These are phyloP conservation scores for Phrynocephalus guinanensis DNA, from an alignment of 2,797 vertebrate species.

Conservation along the genomic window DNA sequence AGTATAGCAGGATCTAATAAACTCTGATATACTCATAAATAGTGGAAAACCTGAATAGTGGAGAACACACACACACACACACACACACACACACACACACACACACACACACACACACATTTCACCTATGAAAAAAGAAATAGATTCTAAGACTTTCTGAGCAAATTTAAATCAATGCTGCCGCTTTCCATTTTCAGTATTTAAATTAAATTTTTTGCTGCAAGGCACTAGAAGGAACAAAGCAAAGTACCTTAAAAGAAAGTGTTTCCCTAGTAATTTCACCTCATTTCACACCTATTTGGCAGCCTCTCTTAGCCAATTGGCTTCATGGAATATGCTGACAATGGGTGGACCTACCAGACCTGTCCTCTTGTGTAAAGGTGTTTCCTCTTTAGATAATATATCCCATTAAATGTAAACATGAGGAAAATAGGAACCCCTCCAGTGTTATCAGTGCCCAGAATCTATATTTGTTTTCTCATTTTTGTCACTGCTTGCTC, in stretches of 20 bases:
- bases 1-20: constrained; percentile 74
- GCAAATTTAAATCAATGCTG: constrained; percentile 79
- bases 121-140: constrained; percentile 74
- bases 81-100: too few relatives aligned
- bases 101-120: constrained; percentile 52
- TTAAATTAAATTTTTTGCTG: constrained; percentile 79
- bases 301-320: constrained; percentile 75
- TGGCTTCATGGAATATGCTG: constrained; percentile 75
- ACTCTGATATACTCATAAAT: constrained; percentile 74
- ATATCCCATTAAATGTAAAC: constrained; percentile 68
- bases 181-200: constrained; percentile 77
- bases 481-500: constrained; percentile 61
- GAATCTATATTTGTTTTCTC: constrained; percentile 42
- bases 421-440: constrained; percentile 45
- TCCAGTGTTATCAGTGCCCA: constrained; percentile 10
- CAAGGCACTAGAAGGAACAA: constrained; percentile 76
- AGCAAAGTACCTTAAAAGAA: constrained; percentile 81
- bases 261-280: constrained; percentile 77
- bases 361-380: constrained; percentile 49
- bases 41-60: constrained; percentile 66
- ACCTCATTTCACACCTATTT: constrained; percentile 82
- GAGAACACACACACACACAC: constrained; percentile 41
- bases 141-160: constrained; percentile 74
- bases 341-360: constrained; percentile 69
- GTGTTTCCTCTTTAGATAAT: constrained; percentile 63